Base-by-base conservation (phyloP, 2,888 invertebrate genomes). In the Physocephala rufipes region DNA sequence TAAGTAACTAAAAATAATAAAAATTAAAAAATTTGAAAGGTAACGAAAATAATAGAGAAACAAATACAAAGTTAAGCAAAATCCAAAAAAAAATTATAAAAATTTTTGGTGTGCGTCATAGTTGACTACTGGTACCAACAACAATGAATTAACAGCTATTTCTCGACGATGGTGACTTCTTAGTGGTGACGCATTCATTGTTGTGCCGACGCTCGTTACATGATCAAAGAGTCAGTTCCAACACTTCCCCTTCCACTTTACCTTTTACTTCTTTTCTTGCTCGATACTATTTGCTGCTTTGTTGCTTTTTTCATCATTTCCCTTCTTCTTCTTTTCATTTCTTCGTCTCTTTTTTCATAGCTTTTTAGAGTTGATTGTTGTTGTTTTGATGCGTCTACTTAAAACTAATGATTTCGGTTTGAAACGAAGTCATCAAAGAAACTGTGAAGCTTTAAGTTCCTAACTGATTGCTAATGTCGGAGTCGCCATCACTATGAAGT, bases 381-480 rank as follows among this genome's bases (percentile, higher is more conserved):
- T 15, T 49, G 43, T 21, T 36, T 49, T 19, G n/a, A n/a, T 55
- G 30, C 49, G 15, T 15, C 30, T 53, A 36, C 21, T n/a, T 58
- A 45, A 45, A 58, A 67, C 45, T 43, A 58, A 67, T 67, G 58
- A 59, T 58, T 67, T 28, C n/a, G 30, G 45, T 47, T 45, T 59
- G 59, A 15, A 15, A 15, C 28, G 12, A 58, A 58, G 58, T 58
- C 12, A 4, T 21, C 53, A 21, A 55, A 55, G 53, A 21, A 21
- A 24, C 53, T 21, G 24, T 24, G 53, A 36, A 36, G 36, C 36
- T 9, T 36, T 4, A 36, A 36, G 36, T 36, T n/a, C 36, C 5
- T 7, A 36, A 36, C 36, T 36, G 36, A n/a, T 9, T 26, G 65
- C 26, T 55, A 26, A 24, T 21, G 55, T 55, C 26, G 55, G 24